A percentile compares a stretch with the other conserved stretches of the same genome.
Evolutionary conservation across 1,140 invertebrate species (phyloP).

Genomic region (Drosophila trapezifrons): DNA sequence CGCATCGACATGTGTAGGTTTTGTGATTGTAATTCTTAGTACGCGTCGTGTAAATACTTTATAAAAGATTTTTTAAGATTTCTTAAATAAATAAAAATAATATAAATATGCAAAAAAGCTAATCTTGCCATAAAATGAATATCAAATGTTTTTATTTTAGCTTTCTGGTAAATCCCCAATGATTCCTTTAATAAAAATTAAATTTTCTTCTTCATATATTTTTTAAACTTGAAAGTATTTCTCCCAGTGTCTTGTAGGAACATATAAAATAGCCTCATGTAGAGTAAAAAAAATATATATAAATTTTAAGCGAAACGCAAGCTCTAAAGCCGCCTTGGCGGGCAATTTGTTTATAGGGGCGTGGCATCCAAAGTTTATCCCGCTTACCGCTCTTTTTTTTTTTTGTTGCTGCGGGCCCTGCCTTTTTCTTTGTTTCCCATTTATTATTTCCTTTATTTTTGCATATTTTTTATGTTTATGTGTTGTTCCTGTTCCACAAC

Average conservation of each 20-base stretch:
- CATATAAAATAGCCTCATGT: slow-evolving; percentile 4
- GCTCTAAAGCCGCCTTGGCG: slow-evolving; percentile 35
- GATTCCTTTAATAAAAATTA: too few species aligned
- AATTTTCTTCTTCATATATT: too few species aligned
- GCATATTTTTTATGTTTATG: slow-evolving; percentile 61
- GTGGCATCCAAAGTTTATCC: slow-evolving; percentile 46
- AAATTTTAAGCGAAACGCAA: slow-evolving; percentile 36
- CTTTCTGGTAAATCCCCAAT: too few species aligned
- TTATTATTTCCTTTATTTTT: slow-evolving; percentile 51
- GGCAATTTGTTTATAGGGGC: slow-evolving; percentile 39
- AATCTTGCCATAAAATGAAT: too few species aligned
- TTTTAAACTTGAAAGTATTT: neutral
- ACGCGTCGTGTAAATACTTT: too few species aligned
- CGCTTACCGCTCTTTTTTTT: slow-evolving; percentile 12
- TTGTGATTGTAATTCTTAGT: too few species aligned
- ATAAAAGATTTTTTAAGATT: too few species aligned
- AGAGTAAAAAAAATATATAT: slow-evolving; percentile 20
- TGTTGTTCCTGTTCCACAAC: slow-evolving; percentile 14
- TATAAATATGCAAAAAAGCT: too few species aligned
- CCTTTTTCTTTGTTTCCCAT: slow-evolving; percentile 17
- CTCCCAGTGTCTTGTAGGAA: slow-evolving; percentile 8
- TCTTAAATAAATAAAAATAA: too few species aligned
- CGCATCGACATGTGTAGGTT: too few species aligned
- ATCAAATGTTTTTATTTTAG: too few species aligned
- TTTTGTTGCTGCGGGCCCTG: slow-evolving; percentile 1